Evolutionary conservation across 2,888 invertebrate genomes (phyloP).

Genomic region (Julus scandinavius): DNA sequence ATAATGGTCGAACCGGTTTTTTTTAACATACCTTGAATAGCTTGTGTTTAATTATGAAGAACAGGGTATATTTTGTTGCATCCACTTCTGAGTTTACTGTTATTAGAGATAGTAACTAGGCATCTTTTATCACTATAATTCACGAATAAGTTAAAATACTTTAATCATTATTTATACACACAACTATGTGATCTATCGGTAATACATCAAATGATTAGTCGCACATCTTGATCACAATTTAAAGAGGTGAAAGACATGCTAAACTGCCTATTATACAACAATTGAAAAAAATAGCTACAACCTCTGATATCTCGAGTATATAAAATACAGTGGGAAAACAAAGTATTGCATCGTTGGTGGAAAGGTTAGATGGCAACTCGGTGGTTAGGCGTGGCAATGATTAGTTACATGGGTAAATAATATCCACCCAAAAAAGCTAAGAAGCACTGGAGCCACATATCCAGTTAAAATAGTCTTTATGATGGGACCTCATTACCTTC

Average conservation of each 20-base stretch:
- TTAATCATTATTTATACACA: constrained; percentile 3
- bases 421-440: not conserved
- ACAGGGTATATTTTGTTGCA: no score
- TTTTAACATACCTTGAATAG: no score
- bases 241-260: not conserved
- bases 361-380: not conserved
- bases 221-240: not conserved
- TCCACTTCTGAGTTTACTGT: not conserved
- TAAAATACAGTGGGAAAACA: not conserved
- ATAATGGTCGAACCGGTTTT: not conserved
- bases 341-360: constrained; percentile 16
- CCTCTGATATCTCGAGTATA: constrained; percentile 26
- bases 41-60: no score
- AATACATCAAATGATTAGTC: not conserved
- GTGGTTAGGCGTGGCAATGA: not conserved
- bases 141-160: constrained; percentile 40
- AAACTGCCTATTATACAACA: not conserved
- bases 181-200: not conserved
- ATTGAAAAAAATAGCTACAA: not conserved
- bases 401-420: not conserved
- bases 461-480: not conserved
- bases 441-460: not conserved
- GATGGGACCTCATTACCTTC: not conserved
- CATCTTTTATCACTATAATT: not conserved
- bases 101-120: not conserved